phyloP scores from a whole-genome alignment of 2,797 vertebrate genomes.

The Enteromius mattozi region DNA sequence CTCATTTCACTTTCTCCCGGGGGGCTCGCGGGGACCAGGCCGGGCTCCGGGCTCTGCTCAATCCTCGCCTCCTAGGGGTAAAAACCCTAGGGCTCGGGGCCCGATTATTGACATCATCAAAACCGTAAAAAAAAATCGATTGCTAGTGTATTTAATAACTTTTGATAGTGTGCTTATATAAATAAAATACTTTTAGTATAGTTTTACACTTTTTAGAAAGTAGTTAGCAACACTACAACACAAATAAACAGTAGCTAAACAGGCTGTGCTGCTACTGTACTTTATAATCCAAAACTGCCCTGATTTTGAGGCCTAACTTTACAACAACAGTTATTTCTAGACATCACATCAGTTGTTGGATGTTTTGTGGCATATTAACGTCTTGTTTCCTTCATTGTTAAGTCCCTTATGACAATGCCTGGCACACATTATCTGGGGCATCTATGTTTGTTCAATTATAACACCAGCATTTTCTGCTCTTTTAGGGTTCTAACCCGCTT shows the following conservation, averaged over 20 bases:
- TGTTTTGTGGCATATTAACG: constrained; percentile 56
- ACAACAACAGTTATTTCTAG: constrained; percentile 32
- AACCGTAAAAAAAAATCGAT: neutral
- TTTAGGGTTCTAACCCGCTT: constrained; percentile 64
- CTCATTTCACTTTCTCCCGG: too few relatives aligned
- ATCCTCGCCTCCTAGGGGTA: too few relatives aligned
- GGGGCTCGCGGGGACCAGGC: too few relatives aligned
- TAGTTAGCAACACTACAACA: neutral
- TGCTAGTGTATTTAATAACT: neutral
- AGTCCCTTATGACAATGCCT: constrained; percentile 54
- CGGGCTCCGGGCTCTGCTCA: too few relatives aligned
- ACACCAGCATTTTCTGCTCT: constrained; percentile 54
- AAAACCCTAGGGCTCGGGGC: too few relatives aligned
- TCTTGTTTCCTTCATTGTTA: constrained; percentile 54
- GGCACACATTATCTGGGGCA: constrained; percentile 65
- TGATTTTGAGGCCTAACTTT: constrained; percentile 23
- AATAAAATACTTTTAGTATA: neutral
- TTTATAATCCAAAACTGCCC: neutral
- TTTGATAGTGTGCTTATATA: neutral
- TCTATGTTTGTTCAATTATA: constrained; percentile 65
- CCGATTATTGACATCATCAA: neutral
- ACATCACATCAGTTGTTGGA: constrained; percentile 21
- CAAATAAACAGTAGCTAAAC: neutral
- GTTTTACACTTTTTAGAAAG: neutral
- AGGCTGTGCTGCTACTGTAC: neutral